Conservation (phyloP, 2,888 invertebrate species). For the Allophyes oxyacanthae region DNA sequence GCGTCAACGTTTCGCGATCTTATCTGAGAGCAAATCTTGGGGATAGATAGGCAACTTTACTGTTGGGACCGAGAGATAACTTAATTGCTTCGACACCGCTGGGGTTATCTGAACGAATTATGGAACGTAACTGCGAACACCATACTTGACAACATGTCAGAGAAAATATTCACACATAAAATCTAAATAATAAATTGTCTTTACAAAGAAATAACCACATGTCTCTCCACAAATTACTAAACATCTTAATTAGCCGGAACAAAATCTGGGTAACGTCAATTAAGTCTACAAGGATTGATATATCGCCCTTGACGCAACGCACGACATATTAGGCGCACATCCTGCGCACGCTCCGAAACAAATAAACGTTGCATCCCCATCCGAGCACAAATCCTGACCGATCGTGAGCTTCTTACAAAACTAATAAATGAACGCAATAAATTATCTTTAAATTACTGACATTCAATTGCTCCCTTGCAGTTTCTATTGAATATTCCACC, state of each 20-base stretch:
- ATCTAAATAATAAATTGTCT: constrained; percentile 42
- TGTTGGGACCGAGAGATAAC: constrained; percentile 77
- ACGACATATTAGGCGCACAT: constrained; percentile 78
- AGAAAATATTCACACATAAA: constrained; percentile 37
- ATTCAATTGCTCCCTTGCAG: constrained; percentile 65
- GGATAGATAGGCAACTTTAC: constrained; percentile 75
- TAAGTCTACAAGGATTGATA: constrained; percentile 78
- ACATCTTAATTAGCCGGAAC: constrained; percentile 65
- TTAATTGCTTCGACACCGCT: constrained; percentile 80
- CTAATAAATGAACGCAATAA: constrained; percentile 85
- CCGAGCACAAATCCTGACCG: constrained; percentile 76
- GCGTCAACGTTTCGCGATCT: constrained; percentile 83
- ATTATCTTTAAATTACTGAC: constrained; percentile 80
- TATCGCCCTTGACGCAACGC: constrained; percentile 74
- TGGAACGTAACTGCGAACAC: constrained; percentile 57
- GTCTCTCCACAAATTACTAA: constrained; percentile 69
- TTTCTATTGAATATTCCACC: constrained; percentile 43
- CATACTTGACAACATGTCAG: constrained; percentile 37
- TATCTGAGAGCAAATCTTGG: constrained; percentile 81
- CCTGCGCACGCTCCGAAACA: constrained; percentile 79
- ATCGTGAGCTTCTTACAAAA: constrained; percentile 80
- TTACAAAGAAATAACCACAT: constrained; percentile 51
- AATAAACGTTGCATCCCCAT: constrained; percentile 82
- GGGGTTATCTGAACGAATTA: constrained; percentile 70
- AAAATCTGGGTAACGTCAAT: constrained; percentile 73